A percentile compares a stretch with the other conserved stretches of the same genome.
Conservation (phyloP, 2,113 vertebrate species). For the Pipa parva region DNA sequence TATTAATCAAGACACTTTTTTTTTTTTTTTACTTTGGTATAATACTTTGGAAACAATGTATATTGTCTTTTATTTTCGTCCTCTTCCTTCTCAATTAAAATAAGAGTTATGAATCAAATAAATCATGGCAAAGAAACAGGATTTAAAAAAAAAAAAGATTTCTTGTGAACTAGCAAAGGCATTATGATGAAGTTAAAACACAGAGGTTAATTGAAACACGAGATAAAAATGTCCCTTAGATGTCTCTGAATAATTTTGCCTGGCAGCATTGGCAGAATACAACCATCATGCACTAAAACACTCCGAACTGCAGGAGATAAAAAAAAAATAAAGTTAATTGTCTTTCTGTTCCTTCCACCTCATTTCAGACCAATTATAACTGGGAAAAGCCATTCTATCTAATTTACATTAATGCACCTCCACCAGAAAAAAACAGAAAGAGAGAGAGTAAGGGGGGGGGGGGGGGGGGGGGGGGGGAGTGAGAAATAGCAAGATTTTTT, state of each 20-base stretch:
- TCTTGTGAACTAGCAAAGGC: constrained; percentile 68
- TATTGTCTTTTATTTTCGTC: too few relatives aligned
- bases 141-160: too few relatives aligned
- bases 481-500: neutral
- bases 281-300: constrained; percentile 60
- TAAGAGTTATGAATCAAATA: constrained; percentile 60
- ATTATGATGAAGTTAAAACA: constrained; percentile 81
- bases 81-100: constrained; percentile 48
- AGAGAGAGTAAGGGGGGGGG: constrained; percentile 27
- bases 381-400: constrained; percentile 67
- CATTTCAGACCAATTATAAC: constrained; percentile 81
- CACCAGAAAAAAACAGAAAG: constrained; percentile 52
- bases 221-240: constrained; percentile 82
- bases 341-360: constrained; percentile 84
- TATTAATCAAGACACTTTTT: too few relatives aligned
- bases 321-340: constrained; percentile 77
- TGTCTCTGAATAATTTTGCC: constrained; percentile 74
- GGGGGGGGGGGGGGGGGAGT: constrained; percentile 1
- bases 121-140: constrained; percentile 55
- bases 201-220: constrained; percentile 95
- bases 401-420: constrained; percentile 66
- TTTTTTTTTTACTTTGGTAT: too few relatives aligned
- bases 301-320: constrained; percentile 71
- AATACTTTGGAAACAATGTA: too few relatives aligned
- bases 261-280: constrained; percentile 63